A percentile compares a stretch with the other conserved stretches of the same genome.
Conservation (phyloP, 2,797 vertebrate species). For the Carapus acus region DNA sequence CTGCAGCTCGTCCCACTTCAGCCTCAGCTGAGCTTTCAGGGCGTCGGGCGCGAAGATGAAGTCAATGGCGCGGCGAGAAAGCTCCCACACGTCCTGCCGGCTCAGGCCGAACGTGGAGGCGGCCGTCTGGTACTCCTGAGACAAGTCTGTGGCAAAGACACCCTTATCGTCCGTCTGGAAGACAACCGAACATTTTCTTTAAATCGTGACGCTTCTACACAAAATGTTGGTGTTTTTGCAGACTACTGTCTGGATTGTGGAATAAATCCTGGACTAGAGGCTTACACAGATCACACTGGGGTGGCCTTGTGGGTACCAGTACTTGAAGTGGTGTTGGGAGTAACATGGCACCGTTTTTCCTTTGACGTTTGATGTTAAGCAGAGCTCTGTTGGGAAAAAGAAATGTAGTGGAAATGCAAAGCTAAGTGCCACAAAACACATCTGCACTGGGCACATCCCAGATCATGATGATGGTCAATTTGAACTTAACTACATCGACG, state of each 20-base stretch:
- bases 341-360: constrained; percentile 83
- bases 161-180: constrained; percentile 95
- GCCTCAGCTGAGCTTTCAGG: constrained; percentile 77
- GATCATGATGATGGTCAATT: too few relatives aligned
- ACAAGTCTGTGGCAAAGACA: constrained; percentile 88
- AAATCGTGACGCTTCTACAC: too few relatives aligned
- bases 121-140: constrained; percentile 87
- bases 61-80: constrained; percentile 84
- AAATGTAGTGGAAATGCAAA: neutral
- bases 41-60: constrained; percentile 80
- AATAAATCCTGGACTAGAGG: constrained; percentile 20
- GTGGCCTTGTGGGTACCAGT: constrained; percentile 87
- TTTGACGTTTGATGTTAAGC: constrained; percentile 92
- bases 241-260: too few relatives aligned
- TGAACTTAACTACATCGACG: too few relatives aligned
- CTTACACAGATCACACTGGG: constrained; percentile 91
- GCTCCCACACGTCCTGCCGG: constrained; percentile 79
- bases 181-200: constrained; percentile 7
- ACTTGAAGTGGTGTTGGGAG: constrained; percentile 87
- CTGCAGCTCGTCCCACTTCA: constrained; percentile 78
- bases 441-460: neutral
- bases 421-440: too few relatives aligned
- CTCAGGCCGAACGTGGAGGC: constrained; percentile 84
- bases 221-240: too few relatives aligned
- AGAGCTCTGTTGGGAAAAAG: constrained; percentile 75